Base-by-base conservation (phyloP, 2,888 invertebrate genomes). In the Schizaphis graminum region DNA sequence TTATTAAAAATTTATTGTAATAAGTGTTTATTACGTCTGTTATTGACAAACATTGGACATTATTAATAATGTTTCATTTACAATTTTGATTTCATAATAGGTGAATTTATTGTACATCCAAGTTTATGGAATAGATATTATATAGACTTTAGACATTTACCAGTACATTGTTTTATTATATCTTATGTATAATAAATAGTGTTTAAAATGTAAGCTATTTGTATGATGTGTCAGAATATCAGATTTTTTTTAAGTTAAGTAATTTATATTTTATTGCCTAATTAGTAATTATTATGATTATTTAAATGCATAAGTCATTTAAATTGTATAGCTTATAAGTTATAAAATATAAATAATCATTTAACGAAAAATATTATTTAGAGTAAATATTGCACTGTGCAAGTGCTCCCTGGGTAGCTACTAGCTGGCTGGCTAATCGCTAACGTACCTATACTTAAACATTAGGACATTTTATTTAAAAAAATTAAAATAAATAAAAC, bases 1-100 rank as follows among this genome's bases (percentile, higher is more conserved):
- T 91, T 91, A 44, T 91, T 85, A 28, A 57, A 24, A 91, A 85
- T n/a, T n/a, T n/a, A n/a, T 91, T n/a, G 26, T 91, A 44, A 85
- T 57, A 85, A 44, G 3, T 56, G 4, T 11, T 28, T 26, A 44
- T n/a, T n/a, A 91, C 28, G 53, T 84, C 41, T 91, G 91, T 41
- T 56, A 84, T 28, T 41, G 53, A 84, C 53, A 49, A 90, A 90
- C 49, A 67, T 35, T 90, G 84, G 21, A 91, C 44, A 85, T 21
- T 85, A 85, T 91, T 47, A 85, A 91, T 91, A 44, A n/a, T 44
- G 10, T 85, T 91, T 44, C 44, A 44, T 85, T 91, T 85, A n/a
- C 28, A 53, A 35, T 91, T 53, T 77, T 47, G 16, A 21, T 35
- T 86, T 86, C 7, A 47, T n/a, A 28, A 44, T 47, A n/a, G 28